Evolutionary conservation across 2,113 vertebrate genomes (phyloP), one percentile per base, ranked within the genome.

Genomic region (Oceanites oceanicus): DNA sequence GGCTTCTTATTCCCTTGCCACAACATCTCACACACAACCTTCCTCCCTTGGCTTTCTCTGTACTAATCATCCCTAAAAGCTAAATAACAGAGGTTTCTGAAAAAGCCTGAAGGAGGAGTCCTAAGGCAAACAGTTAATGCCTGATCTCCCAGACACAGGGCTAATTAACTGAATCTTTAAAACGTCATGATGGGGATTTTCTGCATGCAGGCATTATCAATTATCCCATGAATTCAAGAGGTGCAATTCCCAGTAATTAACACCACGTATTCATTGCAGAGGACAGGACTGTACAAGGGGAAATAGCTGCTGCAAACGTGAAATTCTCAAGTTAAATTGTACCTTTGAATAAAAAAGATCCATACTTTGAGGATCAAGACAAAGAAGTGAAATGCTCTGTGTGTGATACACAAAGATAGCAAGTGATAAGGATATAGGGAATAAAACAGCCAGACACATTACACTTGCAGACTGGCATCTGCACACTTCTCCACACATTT

Each of bases 151-250:
- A 94, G 92, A 93, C 87, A 91, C 59, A 44, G 59, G 63, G 83
- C 81, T 97, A 96, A 97, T 97, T 97, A 97, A 80, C 92, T 94
- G 81, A 95, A 95, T 96, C 94, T 95, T 93, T 96, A 93, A 96
- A 94, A 96, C 91, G 92, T 62, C 71, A 29, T 86, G 96, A 95
- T 92, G 94, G 76, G 86, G 89, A 70, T 94, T 96, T 96, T 97
- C 94, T 95, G 90, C 82, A 89, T 94, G 92, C 93, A 93, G 85
- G 75, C 94, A 96, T 95, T 97, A 94, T 92, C 92, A 96, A 88
- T 96, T 97, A 96, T 86, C 90, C 90, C 76, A 45, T 11, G 58
- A 92, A 95, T 93, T 92, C 93, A 94, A 88, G 74, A 94, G 63
- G 63, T 80, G 47, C 81, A 94, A 78, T 93, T 96, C 40, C 62